A percentile compares a stretch with the other conserved stretches of the same genome.
Evolutionary conservation across 2,888 invertebrate genomes (phyloP).

Genomic region (Troilus luridus): DNA sequence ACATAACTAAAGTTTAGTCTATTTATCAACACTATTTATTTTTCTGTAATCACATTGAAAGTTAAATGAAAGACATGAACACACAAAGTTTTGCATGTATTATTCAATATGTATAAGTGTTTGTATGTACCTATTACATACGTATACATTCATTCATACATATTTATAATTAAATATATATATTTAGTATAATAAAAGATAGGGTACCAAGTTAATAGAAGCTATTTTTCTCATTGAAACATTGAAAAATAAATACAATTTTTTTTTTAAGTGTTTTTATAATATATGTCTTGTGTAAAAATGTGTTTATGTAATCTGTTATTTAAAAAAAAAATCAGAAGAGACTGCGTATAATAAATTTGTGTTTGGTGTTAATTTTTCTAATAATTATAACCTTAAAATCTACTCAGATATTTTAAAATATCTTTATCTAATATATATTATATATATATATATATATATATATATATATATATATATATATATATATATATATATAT

Average conservation of each 20-base stretch:
- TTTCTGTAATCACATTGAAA: not conserved
- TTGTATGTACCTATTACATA: not conserved
- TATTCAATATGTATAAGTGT: slow-evolving; percentile 21
- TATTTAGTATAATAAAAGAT: not conserved
- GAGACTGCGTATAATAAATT: slow-evolving; percentile 55
- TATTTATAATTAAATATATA: slow-evolving; percentile 12
- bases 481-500: no score
- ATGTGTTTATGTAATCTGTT: slow-evolving; percentile 54
- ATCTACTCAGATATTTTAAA: not conserved
- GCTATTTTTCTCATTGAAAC: slow-evolving; percentile 52
- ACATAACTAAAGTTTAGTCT: slow-evolving; percentile 31
- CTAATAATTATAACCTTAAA: not conserved
- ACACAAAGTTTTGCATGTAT: slow-evolving; percentile 18
- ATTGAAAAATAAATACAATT: not conserved
- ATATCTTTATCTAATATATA: no score
- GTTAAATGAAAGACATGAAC: slow-evolving; percentile 23
- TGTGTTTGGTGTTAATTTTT: slow-evolving; percentile 52
- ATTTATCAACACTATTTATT: not conserved
- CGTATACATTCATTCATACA: not conserved
- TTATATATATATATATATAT: no score
- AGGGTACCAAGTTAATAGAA: slow-evolving; percentile 36
- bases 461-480: no score
- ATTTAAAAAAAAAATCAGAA: slow-evolving; percentile 32
- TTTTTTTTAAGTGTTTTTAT: slow-evolving; percentile 47
- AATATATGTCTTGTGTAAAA: slow-evolving; percentile 54